Evolutionary conservation across 2,888 invertebrate genomes (phyloP), one percentile per base, ranked within the genome.

Genomic region (Mythimna impura): DNA sequence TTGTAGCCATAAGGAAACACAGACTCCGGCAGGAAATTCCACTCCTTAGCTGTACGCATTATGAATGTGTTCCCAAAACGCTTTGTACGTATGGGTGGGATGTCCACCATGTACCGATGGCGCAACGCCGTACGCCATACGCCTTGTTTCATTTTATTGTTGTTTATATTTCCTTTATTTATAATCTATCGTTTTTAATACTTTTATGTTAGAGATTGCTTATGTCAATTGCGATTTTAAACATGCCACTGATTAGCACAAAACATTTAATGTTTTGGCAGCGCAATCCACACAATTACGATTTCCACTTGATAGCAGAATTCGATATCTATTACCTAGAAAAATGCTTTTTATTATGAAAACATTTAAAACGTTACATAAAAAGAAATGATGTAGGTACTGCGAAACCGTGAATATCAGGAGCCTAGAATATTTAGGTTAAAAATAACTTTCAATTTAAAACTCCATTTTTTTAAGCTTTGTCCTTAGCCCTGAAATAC

Each of bases 361-460:
- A 25, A 34, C 52, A 47, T 34, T 40, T 8, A 4, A 3, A 40
- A 58, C 1, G 17, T 47, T 47, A 14, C 1, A 47, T 17, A 20
- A 47, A 47, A 47, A 47, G 7, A 47, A 17, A 47, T 47, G 6
- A 47, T 7, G 17, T 47, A 47, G 47, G 47, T 47, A 17, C 6
- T 43, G 25, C 1, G 9, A 58, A 57, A 36, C 12, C 30, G 20
- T 54, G 25, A n/a, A 61, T 20, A 66, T 8, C 20, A 66, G 25
- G n/a, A 52, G 10, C 4, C 36, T 65, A 60, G 47, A 67, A 63
- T 63, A 71, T 55, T 36, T 55, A 50, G 40, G 43, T 61, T 63
- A 70, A 76, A 40, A 78, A 76, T 66, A 80, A 67, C 69, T 70
- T 86, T 81, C 76, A 72, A 84, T 84, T 79, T 77, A 67, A 30